phyloP scores from a whole-genome alignment of 2,113 vertebrate genomes.

The Patagioenas fasciata region DNA sequence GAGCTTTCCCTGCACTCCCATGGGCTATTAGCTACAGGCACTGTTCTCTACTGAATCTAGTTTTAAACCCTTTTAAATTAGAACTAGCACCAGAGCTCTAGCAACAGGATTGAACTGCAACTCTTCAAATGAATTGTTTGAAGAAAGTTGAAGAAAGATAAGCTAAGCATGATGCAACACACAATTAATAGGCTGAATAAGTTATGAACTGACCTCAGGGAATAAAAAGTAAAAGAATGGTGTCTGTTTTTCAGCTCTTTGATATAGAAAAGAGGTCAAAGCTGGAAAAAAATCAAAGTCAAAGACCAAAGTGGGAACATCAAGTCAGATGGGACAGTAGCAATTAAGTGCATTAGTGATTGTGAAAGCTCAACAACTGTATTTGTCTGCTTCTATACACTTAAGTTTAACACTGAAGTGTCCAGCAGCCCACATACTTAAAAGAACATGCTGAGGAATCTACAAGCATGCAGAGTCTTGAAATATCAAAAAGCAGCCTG shows the following conservation, averaged over 20 bases:
- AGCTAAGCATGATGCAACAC: not conserved
- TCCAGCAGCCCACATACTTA: not conserved
- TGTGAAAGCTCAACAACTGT: not conserved
- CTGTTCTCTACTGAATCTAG: not conserved
- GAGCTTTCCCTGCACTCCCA: not conserved
- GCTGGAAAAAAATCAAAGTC: not conserved
- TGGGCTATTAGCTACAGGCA: not conserved
- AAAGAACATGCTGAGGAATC: not conserved
- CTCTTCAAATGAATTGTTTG: constrained; percentile 33
- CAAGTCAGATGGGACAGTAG: not conserved
- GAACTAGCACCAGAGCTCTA: not conserved
- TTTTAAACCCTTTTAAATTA: not conserved
- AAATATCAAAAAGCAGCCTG: not conserved
- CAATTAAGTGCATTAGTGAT: not conserved
- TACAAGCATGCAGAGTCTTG: not conserved
- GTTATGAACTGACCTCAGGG: constrained; percentile 36
- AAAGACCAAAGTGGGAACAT: not conserved
- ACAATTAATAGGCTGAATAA: constrained; percentile 36
- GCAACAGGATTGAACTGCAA: not conserved
- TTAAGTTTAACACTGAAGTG: not conserved
- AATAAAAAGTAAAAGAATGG: constrained; percentile 16
- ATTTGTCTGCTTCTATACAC: not conserved
- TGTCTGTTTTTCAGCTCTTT: constrained; percentile 31
- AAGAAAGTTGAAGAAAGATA: constrained; percentile 57
- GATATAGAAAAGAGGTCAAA: constrained; percentile 41